Evolutionary conservation across 2,888 invertebrate genomes (phyloP), one percentile per base, ranked within the genome.

Genomic region (Leucozona laternaria): DNA sequence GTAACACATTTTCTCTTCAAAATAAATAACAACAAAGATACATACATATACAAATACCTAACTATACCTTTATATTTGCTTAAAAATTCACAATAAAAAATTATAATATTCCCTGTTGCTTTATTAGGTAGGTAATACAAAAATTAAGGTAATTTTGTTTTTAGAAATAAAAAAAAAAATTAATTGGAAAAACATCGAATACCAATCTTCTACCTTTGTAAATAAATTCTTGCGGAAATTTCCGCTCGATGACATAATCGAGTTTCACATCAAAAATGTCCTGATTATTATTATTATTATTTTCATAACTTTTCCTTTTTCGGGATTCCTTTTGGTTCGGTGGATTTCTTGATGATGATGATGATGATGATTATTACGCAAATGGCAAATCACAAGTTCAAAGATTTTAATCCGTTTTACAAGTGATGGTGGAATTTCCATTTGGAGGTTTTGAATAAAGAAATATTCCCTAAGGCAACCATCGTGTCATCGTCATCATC

Each of bases 321-420:
- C 1, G 2, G 1, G 17, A 10, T 48, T 34, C 20, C 31, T 57
- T 58, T 43, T 43, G 70, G 45, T 43, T 70, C 53, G 57, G 15
- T 15, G 28, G 43, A 79, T 37, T 66, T 48, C 34, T 34, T 64
- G 45, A 25, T 55, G 55, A 58, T 72, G 62, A 71, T 57, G 34
- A 55, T 64, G 28, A 28, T 53, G 45, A 72, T 72, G 55, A 72
- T 72, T 25, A 57, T 34, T 50, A 15, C 7, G 64, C 17, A 31
- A 34, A 45, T 57, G 57, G 17, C n/a, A 64, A 64, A 64, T 64
- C 64, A 6, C 64, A 45, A 45, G 25, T 53, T 79, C 57, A 57
- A 72, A 72, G 53, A 72, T 71, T 72, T 72, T 79, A 79, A 79
- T 79, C 64, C 72, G 48, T 64, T 53, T 57, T 40, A 79, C 48